A percentile compares a stretch with the other conserved stretches of the same genome.
phyloP scores from a whole-genome alignment of 2,113 vertebrate species.

The Dissostichus mawsoni region DNA sequence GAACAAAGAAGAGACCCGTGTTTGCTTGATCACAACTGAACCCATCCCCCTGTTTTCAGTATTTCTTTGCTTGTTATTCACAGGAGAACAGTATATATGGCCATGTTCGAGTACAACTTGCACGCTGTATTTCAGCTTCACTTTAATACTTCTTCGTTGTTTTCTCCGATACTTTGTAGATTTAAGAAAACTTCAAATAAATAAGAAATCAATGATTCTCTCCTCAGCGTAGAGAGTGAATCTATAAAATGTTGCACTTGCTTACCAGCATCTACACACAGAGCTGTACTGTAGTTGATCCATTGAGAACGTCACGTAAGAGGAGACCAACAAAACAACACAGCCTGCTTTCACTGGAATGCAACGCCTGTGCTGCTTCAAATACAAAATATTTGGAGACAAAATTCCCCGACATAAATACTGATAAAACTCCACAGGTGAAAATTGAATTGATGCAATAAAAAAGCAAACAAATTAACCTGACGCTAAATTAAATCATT shows the following conservation, averaged over 20 bases:
- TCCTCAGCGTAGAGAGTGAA: conserved; percentile 23
- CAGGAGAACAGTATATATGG: conserved; percentile 3
- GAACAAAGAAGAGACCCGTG: conserved; percentile 46
- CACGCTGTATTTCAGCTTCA: conserved; percentile 1
- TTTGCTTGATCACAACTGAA: conserved; percentile 56
- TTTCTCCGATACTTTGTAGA: conserved; percentile 49
- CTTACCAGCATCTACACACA: background rate
- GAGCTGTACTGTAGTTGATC: conserved; percentile 43
- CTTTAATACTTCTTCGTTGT: conserved; percentile 33
- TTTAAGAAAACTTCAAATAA: conserved; percentile 55
- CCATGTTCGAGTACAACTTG: conserved; percentile 19
- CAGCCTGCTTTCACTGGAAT: conserved; percentile 2
- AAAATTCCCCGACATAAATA: background rate
- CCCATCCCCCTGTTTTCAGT: conserved; percentile 21
- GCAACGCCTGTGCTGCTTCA: conserved; percentile 1
- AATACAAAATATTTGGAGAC: conserved; percentile 17
- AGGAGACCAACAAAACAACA: conserved; percentile 34
- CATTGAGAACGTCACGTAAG: conserved; percentile 18
- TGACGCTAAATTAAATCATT: conserved; percentile 35
- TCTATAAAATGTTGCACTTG: conserved; percentile 37
- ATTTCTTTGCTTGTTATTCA: conserved; percentile 39
- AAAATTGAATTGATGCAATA: conserved; percentile 13
- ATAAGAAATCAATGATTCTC: conserved; percentile 47
- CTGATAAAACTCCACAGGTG: background rate
- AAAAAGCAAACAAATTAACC: conserved; percentile 25